Base-by-base conservation (phyloP, 2,113 vertebrate species). In the Carassius auratus region DNA sequence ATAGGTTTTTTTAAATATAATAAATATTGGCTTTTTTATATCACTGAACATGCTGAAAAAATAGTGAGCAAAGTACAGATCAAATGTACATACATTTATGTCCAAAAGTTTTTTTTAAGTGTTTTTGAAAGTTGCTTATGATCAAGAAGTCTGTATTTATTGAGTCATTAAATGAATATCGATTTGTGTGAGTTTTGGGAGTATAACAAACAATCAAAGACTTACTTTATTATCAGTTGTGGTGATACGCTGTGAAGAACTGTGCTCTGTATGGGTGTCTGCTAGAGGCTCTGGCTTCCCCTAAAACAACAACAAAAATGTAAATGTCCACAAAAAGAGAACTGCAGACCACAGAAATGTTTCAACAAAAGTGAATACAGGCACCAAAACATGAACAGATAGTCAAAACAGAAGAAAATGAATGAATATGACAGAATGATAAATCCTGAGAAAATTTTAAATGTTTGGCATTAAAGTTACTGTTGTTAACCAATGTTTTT, bases 221-320 rank as follows among this genome's bases (percentile, higher is more conserved):
- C 30, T 91, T 87, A 94, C 95, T 88, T 92, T 89, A 13, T 86
- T 87, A 84, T 95, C 96, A 92, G 88, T 42, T 2, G 85, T 90
- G 85, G 79, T 57, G 17, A 94, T 93, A 0, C 89, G 88, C 19
- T 91, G 92, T 33, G 52, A 90, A 69, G 91, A 92, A 90, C 89
- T 90, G 19, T 90, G 94, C 88, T 94, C 94, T 26, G 81, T 84
- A 21, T 89, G 89, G 12, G 62, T 68, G 7, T 92, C 90, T 17
- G 91, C 87, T 86, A 85, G 89, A 0, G 90, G 93, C 68, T 95
- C 94, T 0, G 93, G 94, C 89, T 95, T 95, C 66, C 95, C 95
- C 94, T 95, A 21, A 23, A 64, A 86, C 48, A 71, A 30, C 30
- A 30, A 30, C 30, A 64, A 81, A 15, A 17, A 36, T 33, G 0